A percentile compares a stretch with the other conserved stretches of the same genome.
These are phyloP conservation scores for Sciaenops ocellatus DNA, from an alignment of 2,797 vertebrate genomes.

Conservation along the genomic window DNA sequence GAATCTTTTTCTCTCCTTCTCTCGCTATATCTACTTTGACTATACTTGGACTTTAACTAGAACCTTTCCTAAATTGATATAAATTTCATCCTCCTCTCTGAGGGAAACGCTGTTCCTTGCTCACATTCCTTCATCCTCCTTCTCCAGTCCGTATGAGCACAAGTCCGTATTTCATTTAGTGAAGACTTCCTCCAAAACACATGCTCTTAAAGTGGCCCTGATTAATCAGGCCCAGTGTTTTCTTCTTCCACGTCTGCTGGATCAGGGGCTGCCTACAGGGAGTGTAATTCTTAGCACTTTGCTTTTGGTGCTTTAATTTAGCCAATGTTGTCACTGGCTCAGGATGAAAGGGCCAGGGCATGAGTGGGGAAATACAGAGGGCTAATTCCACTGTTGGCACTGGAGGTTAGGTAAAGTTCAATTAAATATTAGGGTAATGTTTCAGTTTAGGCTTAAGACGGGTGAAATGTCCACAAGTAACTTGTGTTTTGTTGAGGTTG, in stretches of 20 bases:
- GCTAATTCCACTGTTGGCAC: slow-evolving; percentile 91
- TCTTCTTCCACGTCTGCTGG: slow-evolving; percentile 80
- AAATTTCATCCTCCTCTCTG: slow-evolving; percentile 51
- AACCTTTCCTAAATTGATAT: slow-evolving; percentile 40
- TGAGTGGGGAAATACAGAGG: slow-evolving; percentile 86
- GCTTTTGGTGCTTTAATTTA: slow-evolving; percentile 90
- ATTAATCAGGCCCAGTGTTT: slow-evolving; percentile 89
- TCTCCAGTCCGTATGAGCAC: slow-evolving; percentile 65
- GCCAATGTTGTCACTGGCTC: slow-evolving; percentile 90
- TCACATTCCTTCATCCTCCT: slow-evolving; percentile 79
- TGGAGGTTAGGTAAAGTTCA: slow-evolving; percentile 92
- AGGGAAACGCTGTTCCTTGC: slow-evolving; percentile 42
- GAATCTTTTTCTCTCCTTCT: slow-evolving; percentile 7
- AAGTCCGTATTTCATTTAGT: slow-evolving; percentile 90
- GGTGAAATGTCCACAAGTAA: slow-evolving; percentile 59
- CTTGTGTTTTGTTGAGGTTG: slow-evolving; percentile 26
- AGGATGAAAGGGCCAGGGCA: slow-evolving; percentile 89
- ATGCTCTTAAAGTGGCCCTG: slow-evolving; percentile 84
- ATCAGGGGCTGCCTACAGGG: slow-evolving; percentile 80
- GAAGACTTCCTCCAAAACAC: slow-evolving; percentile 95
- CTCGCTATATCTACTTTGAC: slow-evolving; percentile 11
- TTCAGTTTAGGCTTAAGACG: slow-evolving; percentile 65
- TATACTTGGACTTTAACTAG: slow-evolving; percentile 35
- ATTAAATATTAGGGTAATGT: slow-evolving; percentile 81
- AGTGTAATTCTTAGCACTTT: slow-evolving; percentile 86